Evolutionary conservation across 2,113 vertebrate genomes (phyloP).

Genomic region (Urocitellus parryii): DNA sequence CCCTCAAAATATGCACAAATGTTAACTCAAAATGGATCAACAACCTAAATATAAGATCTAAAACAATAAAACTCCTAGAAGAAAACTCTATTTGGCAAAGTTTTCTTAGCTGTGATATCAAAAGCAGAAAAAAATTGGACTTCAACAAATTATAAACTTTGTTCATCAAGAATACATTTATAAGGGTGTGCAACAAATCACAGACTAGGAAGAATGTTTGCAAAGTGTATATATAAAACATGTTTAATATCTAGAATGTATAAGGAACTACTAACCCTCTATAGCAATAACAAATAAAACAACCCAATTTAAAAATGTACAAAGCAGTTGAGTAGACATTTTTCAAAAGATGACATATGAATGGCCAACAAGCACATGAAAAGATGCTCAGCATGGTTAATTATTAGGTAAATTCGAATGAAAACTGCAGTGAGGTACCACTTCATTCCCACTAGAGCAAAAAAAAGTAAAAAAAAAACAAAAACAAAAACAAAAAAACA

Average conservation of each 20-base stretch:
- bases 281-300: not conserved
- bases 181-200: not conserved
- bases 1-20: not conserved
- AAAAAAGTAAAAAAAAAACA: not conserved
- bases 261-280: not conserved
- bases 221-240: not conserved
- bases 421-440: not conserved
- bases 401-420: not conserved
- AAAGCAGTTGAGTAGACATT: slow-evolving; percentile 8
- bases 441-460: not conserved
- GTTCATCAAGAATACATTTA: not conserved
- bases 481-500: not conserved
- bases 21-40: not conserved
- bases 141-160: not conserved
- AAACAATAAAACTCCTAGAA: not conserved
- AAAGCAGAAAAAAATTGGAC: not conserved
- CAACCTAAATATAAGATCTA: not conserved
- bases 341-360: not conserved
- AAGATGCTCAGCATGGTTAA: not conserved
- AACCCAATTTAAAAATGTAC: not conserved
- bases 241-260: not conserved
- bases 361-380: not conserved
- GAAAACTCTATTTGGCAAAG: not conserved
- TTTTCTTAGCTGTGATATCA: not conserved
- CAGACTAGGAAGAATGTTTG: not conserved